phyloP scores from a whole-genome alignment of 2,113 vertebrate genomes.

The Aptenodytes patagonicus region DNA sequence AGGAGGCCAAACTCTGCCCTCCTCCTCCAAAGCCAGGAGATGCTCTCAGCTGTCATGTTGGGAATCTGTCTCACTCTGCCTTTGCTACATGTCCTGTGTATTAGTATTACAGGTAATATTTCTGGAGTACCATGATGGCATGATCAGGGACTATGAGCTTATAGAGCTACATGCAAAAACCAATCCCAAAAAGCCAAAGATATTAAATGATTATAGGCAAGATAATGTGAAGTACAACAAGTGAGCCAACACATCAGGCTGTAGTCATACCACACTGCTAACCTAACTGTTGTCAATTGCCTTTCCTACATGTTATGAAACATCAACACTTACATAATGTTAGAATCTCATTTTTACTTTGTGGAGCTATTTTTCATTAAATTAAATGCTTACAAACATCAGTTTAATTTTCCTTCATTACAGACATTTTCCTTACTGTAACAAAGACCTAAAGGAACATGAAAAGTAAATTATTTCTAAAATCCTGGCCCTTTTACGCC shows the following conservation, averaged over 20 bases:
- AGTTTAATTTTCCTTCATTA: conserved; percentile 26
- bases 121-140: not conserved
- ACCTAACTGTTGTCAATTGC: accelerated
- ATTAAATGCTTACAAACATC: conserved; percentile 22
- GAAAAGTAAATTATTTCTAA: conserved; percentile 44
- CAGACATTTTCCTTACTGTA: not conserved
- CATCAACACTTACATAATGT: not conserved
- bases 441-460: conserved; percentile 17
- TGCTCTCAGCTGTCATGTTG: accelerated
- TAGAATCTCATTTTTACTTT: not conserved
- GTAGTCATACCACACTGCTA: not conserved
- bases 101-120: not conserved
- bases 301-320: not conserved
- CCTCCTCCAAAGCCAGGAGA: not conserved
- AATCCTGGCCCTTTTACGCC: not conserved
- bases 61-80: not conserved
- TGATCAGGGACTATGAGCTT: not conserved
- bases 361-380: not conserved
- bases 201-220: not conserved
- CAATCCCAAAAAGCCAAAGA: not conserved
- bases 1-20: not conserved
- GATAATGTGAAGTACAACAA: not conserved
- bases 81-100: not conserved
- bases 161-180: not conserved
- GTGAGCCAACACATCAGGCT: not conserved